Evolutionary conservation across 1,140 invertebrate species (phyloP), one percentile per base, ranked within the genome.

Genomic region (Cecropterus lyciades): DNA sequence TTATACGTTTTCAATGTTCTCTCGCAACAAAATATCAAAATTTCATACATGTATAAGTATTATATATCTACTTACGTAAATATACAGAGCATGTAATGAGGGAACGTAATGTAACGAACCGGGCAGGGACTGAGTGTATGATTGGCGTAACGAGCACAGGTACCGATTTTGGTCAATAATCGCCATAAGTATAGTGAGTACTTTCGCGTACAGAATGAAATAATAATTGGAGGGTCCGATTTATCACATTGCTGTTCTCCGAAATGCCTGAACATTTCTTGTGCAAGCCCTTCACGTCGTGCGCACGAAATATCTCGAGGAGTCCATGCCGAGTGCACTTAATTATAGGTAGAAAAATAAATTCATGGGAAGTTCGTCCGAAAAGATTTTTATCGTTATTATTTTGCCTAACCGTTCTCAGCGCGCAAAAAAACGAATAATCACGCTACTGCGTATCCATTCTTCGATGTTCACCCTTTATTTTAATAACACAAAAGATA

Each of bases 201-300:
- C 86, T 85, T 87, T 89, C 86, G 82, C 85, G 84, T 75, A 87
- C 84, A 84, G 86, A 92, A 89, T 90, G 85, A 82, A 88, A 89
- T 85, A 89, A 91, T 91, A 91, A 91, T 90, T 91, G 89, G 85
- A 78, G 89, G 87, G 87, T 90, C 80, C 87, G 87, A 89, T 90
- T 91, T 91, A 91, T 91, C 89, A 91, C 86, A 85, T 91, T 82
- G 75, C 80, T 87, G 84, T 90, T 91, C 87, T 82, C 82, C 81
- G 87, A 90, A 91, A 83, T 75, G 84, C 77, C 85, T 79, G 86
- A 85, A 85, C 83, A 87, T 73, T 88, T 87, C 84, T 90, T 90
- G 85, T 88, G 86, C 77, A 89, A 91, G 82, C 86, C 82, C 85
- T 89, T 87, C 86, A 81, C 84, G 82, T 91, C 85, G 89, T 91